Conservation (phyloP, 64 coral and sea anemone species). For the Montipora sp. region DNA sequence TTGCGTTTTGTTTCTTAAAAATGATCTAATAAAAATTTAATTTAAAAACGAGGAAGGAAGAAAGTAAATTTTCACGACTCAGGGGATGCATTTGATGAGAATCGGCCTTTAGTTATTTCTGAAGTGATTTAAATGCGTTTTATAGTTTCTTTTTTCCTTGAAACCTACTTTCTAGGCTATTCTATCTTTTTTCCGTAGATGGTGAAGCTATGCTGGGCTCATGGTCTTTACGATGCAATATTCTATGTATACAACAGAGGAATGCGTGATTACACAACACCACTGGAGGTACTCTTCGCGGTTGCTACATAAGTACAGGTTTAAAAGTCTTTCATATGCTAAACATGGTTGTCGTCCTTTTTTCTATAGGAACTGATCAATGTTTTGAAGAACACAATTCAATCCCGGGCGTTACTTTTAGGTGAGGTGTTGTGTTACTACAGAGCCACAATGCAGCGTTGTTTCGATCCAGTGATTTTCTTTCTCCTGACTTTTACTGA, state of each 20-base stretch:
- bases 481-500: too few species aligned
- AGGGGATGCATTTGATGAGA: too few species aligned
- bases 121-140: too few species aligned
- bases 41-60: too few species aligned
- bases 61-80: too few species aligned
- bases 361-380: slow-evolving; percentile 75
- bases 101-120: too few species aligned
- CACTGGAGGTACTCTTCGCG: slow-evolving; percentile 74
- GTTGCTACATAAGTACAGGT: neutral
- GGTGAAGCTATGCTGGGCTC: slow-evolving; percentile 98
- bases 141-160: too few species aligned
- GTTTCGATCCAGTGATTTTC: too few species aligned
- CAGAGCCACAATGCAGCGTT: too few species aligned
- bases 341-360: neutral
- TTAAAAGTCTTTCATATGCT: neutral
- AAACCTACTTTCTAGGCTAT: too few species aligned
- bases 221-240: slow-evolving; percentile 94
- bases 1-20: too few species aligned
- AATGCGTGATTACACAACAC: slow-evolving; percentile 94
- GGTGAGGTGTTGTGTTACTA: slow-evolving; percentile 24
- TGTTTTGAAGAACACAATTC: slow-evolving; percentile 66
- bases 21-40: too few species aligned
- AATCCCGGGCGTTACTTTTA: slow-evolving; percentile 60
- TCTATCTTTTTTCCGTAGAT: slow-evolving; percentile 45
- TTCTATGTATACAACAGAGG: slow-evolving; percentile 98